phyloP scores from a whole-genome alignment of 1,140 invertebrate genomes.

The Dinoponera quadriceps region DNA sequence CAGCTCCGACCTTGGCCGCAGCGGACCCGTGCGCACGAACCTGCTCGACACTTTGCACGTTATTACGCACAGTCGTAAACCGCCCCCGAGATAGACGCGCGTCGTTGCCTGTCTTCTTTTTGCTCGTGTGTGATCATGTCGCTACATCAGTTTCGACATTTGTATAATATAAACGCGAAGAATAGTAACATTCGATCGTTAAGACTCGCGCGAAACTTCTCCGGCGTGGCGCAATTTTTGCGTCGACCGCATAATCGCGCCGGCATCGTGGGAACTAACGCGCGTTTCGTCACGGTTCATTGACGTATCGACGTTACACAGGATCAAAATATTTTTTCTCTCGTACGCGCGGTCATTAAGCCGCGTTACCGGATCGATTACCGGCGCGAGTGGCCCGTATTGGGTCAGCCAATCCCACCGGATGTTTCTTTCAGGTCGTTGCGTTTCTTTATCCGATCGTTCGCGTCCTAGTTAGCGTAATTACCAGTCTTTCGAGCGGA shows the following conservation, averaged over 20 bases:
- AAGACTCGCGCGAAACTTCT: neutral
- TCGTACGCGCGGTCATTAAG: neutral
- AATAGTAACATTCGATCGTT: too few relatives aligned
- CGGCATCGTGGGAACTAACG: slow-evolving; percentile 5
- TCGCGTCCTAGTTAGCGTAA: slow-evolving; percentile 2
- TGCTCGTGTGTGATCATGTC: neutral
- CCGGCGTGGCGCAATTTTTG: slow-evolving; percentile 37
- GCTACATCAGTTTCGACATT: too few relatives aligned
- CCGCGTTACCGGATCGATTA: slow-evolving; percentile 16
- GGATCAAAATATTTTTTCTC: slow-evolving; percentile 8
- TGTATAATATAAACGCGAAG: too few relatives aligned
- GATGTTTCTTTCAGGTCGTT: slow-evolving; percentile 20
- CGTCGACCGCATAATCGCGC: neutral
- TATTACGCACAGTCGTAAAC: slow-evolving; percentile 82
- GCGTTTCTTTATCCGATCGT: slow-evolving; percentile 26
- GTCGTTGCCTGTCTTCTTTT: slow-evolving; percentile 48
- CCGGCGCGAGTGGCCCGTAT: neutral
- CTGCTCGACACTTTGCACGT: slow-evolving; percentile 86
- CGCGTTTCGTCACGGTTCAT: slow-evolving; percentile 6
- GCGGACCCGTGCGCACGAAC: slow-evolving; percentile 91
- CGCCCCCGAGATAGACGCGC: slow-evolving; percentile 60
- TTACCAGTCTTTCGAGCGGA: neutral
- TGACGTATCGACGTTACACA: neutral
- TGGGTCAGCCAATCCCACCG: neutral
- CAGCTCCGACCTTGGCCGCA: slow-evolving; percentile 94